Evolutionary conservation across 2,113 vertebrate species (phyloP), one percentile per base, ranked within the genome.

Genomic region (Mesitornis unicolor): DNA sequence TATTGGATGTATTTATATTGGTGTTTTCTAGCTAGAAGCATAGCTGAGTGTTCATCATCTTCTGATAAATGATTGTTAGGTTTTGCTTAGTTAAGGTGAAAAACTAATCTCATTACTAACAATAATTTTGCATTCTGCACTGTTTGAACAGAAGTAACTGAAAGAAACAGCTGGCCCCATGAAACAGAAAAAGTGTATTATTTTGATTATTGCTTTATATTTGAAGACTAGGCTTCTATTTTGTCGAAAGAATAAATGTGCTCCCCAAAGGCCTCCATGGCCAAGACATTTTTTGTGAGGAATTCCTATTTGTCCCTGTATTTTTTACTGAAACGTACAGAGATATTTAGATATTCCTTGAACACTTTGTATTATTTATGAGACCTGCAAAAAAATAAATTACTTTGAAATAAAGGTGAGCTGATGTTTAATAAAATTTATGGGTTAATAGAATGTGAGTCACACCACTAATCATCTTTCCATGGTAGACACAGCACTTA

Each of bases 181-280:
- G 10, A 67, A 50, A 61, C 4, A 50, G 21, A 40, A 35, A 68
- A 59, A 22, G 1, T 22, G 1, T 0, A 60, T 38, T 40, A 16
- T 57, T 91, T 82, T 1, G 3, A 14, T 31, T 40, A 1, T 19
- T 51, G 11, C 13, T 74, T 65, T 77, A 7, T 47, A 24, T 28
- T 38, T 70, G 11, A 93, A 82, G 31, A 74, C 13, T 31, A 9
- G 0, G 7, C 15, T 71, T 78, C 16, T 74, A 7, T 57, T 82
- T 67, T 35, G 7, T 67, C 48, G 28, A 65, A 78, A 70, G 33
- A 48, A 24, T 38, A 53, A 42, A 53, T 57, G 4, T 17, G 1
- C 7, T 65, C 2, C 11, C 13, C 7, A 40, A 71, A 53, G 6
- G 1, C 13, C 5, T 4, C 6, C 0, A 29, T 36, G 6, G 36